Conservation (phyloP, 2,113 vertebrate genomes). For the Taurulus bubalis region DNA sequence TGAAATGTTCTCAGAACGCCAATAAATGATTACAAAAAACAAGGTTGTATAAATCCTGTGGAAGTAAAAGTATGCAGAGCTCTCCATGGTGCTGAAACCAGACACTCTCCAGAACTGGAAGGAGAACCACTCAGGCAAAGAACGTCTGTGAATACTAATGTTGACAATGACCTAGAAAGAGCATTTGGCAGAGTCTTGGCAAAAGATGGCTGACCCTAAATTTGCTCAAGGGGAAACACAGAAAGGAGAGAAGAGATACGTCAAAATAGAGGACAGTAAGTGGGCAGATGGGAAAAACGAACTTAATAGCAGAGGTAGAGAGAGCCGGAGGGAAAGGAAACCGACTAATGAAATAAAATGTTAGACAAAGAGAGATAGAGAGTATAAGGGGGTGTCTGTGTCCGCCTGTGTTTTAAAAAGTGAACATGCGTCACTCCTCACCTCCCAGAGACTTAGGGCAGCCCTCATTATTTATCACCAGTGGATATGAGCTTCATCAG, state of each 20-base stretch:
- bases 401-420: conserved; percentile 1
- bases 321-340: conserved; percentile 41
- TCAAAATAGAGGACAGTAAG: conserved; percentile 48
- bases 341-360: conserved; percentile 45
- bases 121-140: conserved; percentile 46
- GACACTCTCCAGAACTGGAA: conserved; percentile 28
- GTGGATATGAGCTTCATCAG: conserved; percentile 60
- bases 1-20: conserved; percentile 13
- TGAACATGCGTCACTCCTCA: conserved; percentile 36
- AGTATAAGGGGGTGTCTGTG: conserved; percentile 9
- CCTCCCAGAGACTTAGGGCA: conserved; percentile 32
- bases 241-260: conserved; percentile 29
- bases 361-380: conserved; percentile 30
- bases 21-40: background rate
- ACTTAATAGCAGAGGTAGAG: conserved; percentile 35
- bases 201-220: conserved; percentile 58
- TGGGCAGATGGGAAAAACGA: conserved; percentile 40
- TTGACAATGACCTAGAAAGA: conserved; percentile 55
- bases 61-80: background rate
- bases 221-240: conserved; percentile 52
- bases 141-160: conserved; percentile 70
- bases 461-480: conserved; percentile 61
- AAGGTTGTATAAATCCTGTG: background rate
- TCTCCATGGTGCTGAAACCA: conserved; percentile 46
- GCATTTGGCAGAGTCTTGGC: conserved; percentile 52